Base-by-base conservation (phyloP, 2,888 invertebrate species). In the Brenthis daphne region DNA sequence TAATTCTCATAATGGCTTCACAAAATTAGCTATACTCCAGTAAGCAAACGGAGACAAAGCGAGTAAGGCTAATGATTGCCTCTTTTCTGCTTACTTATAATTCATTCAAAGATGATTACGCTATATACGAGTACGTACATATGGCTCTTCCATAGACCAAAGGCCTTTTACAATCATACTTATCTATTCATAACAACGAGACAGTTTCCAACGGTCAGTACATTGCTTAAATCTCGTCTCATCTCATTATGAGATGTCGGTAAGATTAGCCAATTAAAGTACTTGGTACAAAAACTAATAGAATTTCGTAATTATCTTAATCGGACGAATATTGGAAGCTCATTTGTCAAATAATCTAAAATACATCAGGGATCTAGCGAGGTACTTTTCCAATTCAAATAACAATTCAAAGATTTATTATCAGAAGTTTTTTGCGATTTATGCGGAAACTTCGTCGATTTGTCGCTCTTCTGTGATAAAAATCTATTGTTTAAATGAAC, bases 381-480 rank as follows among this genome's bases (percentile, higher is more conserved):
- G 43, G 53, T 8, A 37, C 33, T 53, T 48, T 58, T 58, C 58
- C 37, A 33, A 63, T 53, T 63, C 53, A 63, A 63, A 63, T 51
- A 63, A 13, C 53, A 13, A 63, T 63, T 43, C 20, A 20, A 63
- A 53, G 37, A 24, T 63, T 43, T 54, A 63, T 54, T 24, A 20
- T 43, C 1, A 14, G 2, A 54, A 63, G 63, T 63, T 63, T 58
- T 61, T 63, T 51, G 33, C 16, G 51, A 53, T 63, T 63, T 63
- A 61, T 37, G 16, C 33, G 51, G 3, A 33, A 63, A 63, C 12
- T 63, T 63, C 16, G 16, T 13, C 13, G 53, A 63, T 51, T 37
- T 63, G 20, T 63, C 61, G 11, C 37, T 43, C 11, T n/a, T 33
- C 37, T 16, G 20, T 16, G 16, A 51, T 13, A 37, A 29, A 54